Percentiles rank a stretch among this genome's conserved stretches.
These are phyloP conservation scores for Coccyzus lansbergi DNA, from an alignment of 2,797 vertebrate genomes.

Conservation along the genomic window DNA sequence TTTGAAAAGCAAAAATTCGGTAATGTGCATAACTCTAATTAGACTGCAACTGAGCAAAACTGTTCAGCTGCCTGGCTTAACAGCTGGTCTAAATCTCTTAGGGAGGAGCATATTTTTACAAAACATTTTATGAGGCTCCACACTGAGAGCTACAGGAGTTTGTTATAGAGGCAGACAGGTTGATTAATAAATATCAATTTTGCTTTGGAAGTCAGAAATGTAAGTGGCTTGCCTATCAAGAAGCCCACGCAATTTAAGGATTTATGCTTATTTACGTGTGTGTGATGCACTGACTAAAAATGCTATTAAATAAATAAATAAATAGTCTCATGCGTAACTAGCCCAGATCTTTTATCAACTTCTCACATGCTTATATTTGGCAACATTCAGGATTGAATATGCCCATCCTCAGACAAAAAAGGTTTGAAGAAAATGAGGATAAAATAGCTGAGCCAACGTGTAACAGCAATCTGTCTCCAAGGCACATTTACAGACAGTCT, in stretches of 20 bases:
- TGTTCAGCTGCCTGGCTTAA: conserved; percentile 45
- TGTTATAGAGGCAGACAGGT: conserved; percentile 31
- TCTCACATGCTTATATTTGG: neutral
- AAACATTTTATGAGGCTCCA: conserved; percentile 50
- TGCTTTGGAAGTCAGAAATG: conserved; percentile 24
- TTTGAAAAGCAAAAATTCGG: conserved; percentile 46
- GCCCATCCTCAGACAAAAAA: neutral
- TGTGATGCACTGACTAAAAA: neutral
- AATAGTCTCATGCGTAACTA: neutral
- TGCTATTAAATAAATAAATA: neutral
- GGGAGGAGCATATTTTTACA: conserved; percentile 43
- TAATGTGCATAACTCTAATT: conserved; percentile 50
- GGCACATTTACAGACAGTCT: conserved; percentile 5
- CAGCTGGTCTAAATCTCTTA: conserved; percentile 43
- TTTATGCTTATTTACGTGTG: neutral
- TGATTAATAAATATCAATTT: conserved; percentile 58
- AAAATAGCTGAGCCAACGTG: conserved; percentile 8
- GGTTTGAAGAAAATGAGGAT: neutral
- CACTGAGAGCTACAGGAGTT: conserved; percentile 29
- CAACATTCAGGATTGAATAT: neutral
- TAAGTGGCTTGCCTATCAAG: neutral
- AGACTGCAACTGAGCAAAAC: conserved; percentile 43
- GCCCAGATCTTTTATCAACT: neutral
- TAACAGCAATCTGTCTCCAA: neutral
- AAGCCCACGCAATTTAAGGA: neutral